These are phyloP conservation scores for Caenorhabditis sulstoni DNA, from an alignment of 2,888 invertebrate species.

Conservation along the genomic window DNA sequence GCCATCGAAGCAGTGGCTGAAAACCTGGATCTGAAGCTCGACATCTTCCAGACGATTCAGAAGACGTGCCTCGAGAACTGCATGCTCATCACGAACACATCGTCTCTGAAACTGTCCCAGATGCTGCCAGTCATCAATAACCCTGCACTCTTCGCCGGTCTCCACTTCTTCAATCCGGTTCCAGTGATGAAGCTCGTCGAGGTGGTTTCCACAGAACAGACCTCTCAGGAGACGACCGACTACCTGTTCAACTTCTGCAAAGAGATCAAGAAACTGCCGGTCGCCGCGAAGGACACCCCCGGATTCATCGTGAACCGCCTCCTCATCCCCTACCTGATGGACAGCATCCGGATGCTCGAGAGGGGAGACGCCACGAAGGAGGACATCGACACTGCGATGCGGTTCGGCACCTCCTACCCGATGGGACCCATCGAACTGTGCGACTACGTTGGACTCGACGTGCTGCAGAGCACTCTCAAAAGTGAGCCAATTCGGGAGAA, in stretches of 20 bases:
- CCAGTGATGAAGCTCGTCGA: constrained; percentile 92
- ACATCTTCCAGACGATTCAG: constrained; percentile 87
- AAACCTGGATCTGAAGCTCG: constrained; percentile 87
- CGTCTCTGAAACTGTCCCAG: constrained; percentile 89
- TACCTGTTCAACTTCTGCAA: constrained; percentile 88
- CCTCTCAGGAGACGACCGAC: constrained; percentile 87
- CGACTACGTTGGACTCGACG: constrained; percentile 90
- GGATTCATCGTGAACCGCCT: constrained; percentile 93
- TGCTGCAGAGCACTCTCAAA: constrained; percentile 86
- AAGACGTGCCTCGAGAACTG: constrained; percentile 84
- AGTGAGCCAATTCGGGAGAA: constrained; percentile 81
- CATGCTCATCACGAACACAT: constrained; percentile 92
- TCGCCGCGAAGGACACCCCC: constrained; percentile 92
- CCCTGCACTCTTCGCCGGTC: constrained; percentile 87
- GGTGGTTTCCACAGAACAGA: constrained; percentile 87
- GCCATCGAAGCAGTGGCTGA: constrained; percentile 91
- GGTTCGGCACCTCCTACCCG: constrained; percentile 84
- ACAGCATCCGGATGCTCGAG: constrained; percentile 84
- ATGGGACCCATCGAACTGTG: constrained; percentile 92
- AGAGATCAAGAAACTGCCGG: constrained; percentile 88
- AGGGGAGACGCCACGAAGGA: constrained; percentile 84
- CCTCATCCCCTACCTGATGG: constrained; percentile 89
- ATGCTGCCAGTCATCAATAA: constrained; percentile 82
- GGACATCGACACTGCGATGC: constrained; percentile 87
- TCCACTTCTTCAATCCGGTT: constrained; percentile 94